Percentiles rank a stretch among this genome's conserved stretches.
phyloP scores from a whole-genome alignment of 37 sponge, comb jelly and placozoan species.

The Amphimedon queenslandica region DNA sequence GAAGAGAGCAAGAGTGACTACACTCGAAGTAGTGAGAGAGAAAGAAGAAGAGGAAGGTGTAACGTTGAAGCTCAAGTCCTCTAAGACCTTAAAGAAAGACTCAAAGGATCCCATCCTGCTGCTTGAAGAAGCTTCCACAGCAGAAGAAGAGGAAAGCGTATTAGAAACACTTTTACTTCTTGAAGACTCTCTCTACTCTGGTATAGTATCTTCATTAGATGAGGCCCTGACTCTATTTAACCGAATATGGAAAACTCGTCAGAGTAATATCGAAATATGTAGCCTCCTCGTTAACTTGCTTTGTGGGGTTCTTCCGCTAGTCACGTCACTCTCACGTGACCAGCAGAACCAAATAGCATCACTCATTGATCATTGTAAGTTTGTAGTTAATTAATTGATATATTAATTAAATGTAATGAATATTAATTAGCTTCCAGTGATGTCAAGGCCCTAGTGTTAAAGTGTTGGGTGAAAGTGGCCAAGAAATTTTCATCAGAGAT shows the following conservation, averaged over 20 bases:
- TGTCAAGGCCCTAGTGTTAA: too few species aligned
- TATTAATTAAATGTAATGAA: neutral
- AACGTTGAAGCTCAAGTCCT: constrained; percentile 31
- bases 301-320: neutral
- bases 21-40: constrained; percentile 3
- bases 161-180: constrained; percentile 31
- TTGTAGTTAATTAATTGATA: too few species aligned
- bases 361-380: constrained; percentile 46
- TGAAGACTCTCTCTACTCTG: neutral
- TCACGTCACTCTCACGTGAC: neutral
- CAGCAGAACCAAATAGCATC: constrained; percentile 19
- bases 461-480: too few species aligned
- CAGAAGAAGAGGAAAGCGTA: constrained; percentile 24
- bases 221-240: neutral
- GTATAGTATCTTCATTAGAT: neutral
- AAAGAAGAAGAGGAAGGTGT: constrained; percentile 3
- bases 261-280: too few species aligned
- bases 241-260: constrained; percentile 15
- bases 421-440: neutral
- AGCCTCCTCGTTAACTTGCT: constrained; percentile 11
- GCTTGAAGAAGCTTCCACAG: neutral
- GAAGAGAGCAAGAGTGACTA: too few species aligned
- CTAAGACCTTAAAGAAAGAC: constrained; percentile 8
- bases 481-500: neutral
- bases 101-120: neutral